Base-by-base conservation (phyloP, 1,140 invertebrate species). In the Aphelinus atriplicis region DNA sequence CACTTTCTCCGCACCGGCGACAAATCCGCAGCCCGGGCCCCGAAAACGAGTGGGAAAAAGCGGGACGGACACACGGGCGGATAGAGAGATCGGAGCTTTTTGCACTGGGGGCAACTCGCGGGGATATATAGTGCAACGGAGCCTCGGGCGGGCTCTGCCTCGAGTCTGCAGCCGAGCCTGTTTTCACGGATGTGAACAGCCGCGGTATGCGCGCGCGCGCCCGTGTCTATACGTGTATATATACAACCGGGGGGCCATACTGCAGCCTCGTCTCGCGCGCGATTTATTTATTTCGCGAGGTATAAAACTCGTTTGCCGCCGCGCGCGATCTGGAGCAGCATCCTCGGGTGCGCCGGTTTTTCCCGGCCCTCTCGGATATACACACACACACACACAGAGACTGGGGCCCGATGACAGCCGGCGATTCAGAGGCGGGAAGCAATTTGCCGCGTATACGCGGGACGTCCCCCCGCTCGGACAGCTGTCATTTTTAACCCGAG, bases 171-270 rank as follows among this genome's bases (percentile, higher is more conserved):
- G 26, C 83, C 9, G 80, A 83, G 84, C 83, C 85, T 85, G 84
- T 86, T 86, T 86, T 86, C 84, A 86, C 85, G 84, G 84, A 85
- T 84, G 82, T 86, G 85, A 86, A 84, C 9, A 6, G 51, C 84
- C 81, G 83, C 83, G 85, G 85, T 85, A 86, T 85, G 85, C 83
- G 80, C 80, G 85, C 83, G 80, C 80, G 77, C 76, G 61, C 68
- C 68, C 46, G 68, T 78, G 79, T 26, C 26, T 26, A 26, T 26
- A 26, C 26, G 26, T 26, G 0, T 26, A 26, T 26, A 26, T 26
- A 26, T 26, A 26, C 47, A 45, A 73, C 78, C 80, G 76, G 77
- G 66, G 77, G 65, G 72, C 65, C 65, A 56, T 56, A 57, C n/a
- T 43, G 50, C 45, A 66, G 75, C 67, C 78, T 79, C 78, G 78